Percentiles rank a stretch among this genome's conserved stretches.
These are phyloP conservation scores for Coecobrya sp. DNA, from an alignment of 2,888 invertebrate genomes.

Conservation along the genomic window DNA sequence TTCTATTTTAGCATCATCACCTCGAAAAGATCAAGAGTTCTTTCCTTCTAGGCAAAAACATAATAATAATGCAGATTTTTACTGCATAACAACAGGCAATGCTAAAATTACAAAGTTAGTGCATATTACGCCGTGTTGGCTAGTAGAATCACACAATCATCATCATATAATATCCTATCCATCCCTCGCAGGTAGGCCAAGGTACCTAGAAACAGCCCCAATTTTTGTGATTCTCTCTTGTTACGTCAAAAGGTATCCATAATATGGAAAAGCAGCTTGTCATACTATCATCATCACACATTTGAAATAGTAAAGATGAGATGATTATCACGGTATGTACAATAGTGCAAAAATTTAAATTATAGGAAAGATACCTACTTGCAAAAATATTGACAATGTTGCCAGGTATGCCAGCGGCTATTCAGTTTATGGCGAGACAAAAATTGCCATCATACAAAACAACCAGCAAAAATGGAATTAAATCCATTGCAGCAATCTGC, in stretches of 20 bases:
- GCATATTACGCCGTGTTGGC: not conserved
- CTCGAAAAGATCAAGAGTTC: not conserved
- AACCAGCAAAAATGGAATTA: too few species aligned
- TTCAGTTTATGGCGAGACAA: not conserved
- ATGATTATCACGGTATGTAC: not conserved
- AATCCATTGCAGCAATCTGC: not conserved
- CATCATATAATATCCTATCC: not conserved
- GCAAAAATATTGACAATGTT: not conserved
- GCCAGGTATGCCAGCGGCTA: not conserved
- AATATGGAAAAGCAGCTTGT: not conserved
- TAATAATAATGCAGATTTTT: constrained; percentile 3
- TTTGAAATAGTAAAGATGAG: constrained; percentile 13
- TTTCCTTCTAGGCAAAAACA: constrained; percentile 48
- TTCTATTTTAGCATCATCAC: constrained; percentile 29
- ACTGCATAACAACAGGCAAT: not conserved
- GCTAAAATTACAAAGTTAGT: too few species aligned
- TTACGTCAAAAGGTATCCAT: not conserved
- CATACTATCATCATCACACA: not conserved
- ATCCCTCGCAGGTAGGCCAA: constrained; percentile 58
- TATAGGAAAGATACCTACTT: not conserved
- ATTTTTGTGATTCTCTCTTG: constrained; percentile 15
- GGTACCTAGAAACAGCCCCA: constrained; percentile 45
- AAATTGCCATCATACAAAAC: too few species aligned
- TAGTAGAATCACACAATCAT: not conserved
- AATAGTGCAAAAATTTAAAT: not conserved